Percentiles rank a stretch among this genome's conserved stretches.
phyloP scores from a whole-genome alignment of 2,797 vertebrate genomes.

The Dendrocincla fuliginosa region DNA sequence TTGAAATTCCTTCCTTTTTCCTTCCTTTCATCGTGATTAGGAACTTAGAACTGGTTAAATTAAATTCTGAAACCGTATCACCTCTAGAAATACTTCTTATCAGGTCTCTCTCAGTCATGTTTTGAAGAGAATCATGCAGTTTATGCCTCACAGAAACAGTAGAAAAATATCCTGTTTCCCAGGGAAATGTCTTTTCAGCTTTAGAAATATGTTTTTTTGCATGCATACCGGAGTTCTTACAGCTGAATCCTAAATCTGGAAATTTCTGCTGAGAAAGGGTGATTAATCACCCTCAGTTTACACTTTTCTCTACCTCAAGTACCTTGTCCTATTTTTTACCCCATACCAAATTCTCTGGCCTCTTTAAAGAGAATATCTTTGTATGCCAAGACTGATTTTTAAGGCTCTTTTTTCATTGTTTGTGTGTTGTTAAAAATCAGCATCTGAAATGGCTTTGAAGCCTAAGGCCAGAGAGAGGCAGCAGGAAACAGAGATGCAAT shows the following conservation, averaged over 20 bases:
- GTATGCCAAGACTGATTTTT: background rate
- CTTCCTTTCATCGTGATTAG: background rate
- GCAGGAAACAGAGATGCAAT: constrained; percentile 16
- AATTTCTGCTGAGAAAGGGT: background rate
- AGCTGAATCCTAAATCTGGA: background rate
- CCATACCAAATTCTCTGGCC: background rate
- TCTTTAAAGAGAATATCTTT: background rate
- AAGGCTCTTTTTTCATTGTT: background rate
- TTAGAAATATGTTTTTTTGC: background rate
- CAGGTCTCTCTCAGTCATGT: background rate
- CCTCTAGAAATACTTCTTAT: background rate
- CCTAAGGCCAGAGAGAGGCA: constrained; percentile 18
- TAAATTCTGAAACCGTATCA: background rate
- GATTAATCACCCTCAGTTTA: background rate
- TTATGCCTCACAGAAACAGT: background rate
- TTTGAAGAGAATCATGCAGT: background rate
- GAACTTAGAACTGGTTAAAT: background rate
- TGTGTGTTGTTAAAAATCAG: constrained; percentile 35
- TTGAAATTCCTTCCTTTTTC: background rate
- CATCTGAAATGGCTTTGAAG: constrained; percentile 6
- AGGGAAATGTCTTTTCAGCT: background rate
- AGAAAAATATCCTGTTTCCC: background rate
- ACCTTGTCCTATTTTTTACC: background rate
- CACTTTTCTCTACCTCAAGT: background rate
- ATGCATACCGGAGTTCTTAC: background rate